Conservation (phyloP, 2,797 vertebrate species). For the Prunella strophiata region DNA sequence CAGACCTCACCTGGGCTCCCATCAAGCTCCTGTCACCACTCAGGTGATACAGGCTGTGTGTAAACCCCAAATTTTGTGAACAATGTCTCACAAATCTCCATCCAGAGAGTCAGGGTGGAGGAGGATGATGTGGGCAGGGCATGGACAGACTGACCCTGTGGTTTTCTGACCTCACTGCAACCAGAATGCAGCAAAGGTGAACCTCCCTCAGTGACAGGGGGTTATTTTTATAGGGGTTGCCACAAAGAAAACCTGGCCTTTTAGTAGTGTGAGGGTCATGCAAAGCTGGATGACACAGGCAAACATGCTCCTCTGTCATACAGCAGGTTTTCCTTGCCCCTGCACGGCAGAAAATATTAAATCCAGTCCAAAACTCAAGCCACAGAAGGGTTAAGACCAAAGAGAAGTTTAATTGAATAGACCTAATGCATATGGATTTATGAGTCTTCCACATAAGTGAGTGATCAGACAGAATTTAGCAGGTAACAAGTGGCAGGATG, state of each 20-base stretch:
- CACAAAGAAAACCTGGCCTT: neutral
- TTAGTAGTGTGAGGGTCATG: neutral
- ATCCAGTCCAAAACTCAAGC: neutral
- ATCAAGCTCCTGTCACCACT: neutral
- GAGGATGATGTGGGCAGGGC: neutral
- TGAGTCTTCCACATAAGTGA: neutral
- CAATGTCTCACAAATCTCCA: accelerated
- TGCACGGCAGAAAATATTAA: neutral
- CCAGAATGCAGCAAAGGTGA: neutral
- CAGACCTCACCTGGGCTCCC: neutral
- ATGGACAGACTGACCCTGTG: neutral
- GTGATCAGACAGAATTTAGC: neutral
- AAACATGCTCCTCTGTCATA: neutral
- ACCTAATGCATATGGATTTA: neutral
- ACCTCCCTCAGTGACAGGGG: neutral
- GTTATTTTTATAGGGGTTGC: neutral
- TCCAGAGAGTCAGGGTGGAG: neutral
- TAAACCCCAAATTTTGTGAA: neutral
- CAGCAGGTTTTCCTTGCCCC: neutral
- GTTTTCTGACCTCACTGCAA: neutral
- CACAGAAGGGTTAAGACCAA: neutral
- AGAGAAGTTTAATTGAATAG: neutral
- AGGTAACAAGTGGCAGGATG: neutral
- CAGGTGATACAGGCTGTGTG: neutral
- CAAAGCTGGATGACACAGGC: neutral